Evolutionary conservation across 2,888 invertebrate genomes (phyloP), one percentile per base, ranked within the genome.

Genomic region (Leptothorax acervorum): DNA sequence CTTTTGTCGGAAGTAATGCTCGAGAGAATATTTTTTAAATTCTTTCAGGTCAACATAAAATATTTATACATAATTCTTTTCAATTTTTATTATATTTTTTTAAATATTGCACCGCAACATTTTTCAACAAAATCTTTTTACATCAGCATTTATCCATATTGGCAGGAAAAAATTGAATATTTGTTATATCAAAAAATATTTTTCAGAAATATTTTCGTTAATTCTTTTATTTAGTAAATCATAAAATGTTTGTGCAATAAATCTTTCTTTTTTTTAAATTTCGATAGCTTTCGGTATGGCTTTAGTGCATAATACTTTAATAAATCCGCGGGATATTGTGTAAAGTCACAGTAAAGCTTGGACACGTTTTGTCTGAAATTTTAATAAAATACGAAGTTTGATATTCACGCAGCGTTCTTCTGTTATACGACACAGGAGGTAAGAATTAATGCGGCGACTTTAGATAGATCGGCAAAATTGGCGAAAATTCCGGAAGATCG

Each of bases 401-500:
- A 60, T 60, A 79, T 18, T 28, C n/a, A 39, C 23, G 23, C 12
- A 45, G 12, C 23, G 15, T 73, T 48, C 45, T 48, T 60, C 2
- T 15, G 35, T 57, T 71, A 35, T 9, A 8, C 9, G 68, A 78
- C 39, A 12, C 4, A 8, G 35, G 23, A 23, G 28, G 39, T 81
- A 73, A 71, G 71, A 45, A 68, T 79, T 62, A 79, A 79, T 42
- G 60, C 55, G n/a, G n/a, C 31, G 48, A 62, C 12, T 66, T 28
- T 71, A 23, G 12, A 73, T 82, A 74, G 53, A 42, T 57, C 55
- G 62, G 23, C 42, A 45, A 85, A 82, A 87, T 87, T 83, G 74
- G 71, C 31, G 48, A 75, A 87, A 88, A 86, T 87, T 87, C 42
- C 71, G 70, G 76, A n/a, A 62, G 35, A 81, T 48, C 55, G 85